These are phyloP conservation scores for Capitella teleta DNA, from an alignment of 1,140 invertebrate species.

Conservation along the genomic window DNA sequence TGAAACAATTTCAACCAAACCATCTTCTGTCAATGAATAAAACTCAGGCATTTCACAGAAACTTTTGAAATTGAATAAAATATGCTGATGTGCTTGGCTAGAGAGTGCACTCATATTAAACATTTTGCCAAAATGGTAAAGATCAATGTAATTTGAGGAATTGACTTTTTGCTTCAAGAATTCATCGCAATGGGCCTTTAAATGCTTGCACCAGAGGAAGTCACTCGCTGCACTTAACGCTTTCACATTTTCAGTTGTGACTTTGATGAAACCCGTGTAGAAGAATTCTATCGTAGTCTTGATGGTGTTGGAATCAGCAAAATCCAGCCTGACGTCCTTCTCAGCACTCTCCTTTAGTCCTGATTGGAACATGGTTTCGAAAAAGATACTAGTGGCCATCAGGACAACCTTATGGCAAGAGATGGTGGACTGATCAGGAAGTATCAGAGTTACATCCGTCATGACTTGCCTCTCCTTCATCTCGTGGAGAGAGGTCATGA, in stretches of 20 bases:
- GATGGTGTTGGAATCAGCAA: too few relatives aligned
- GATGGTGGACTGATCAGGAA: too few relatives aligned
- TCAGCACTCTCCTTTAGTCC: not conserved
- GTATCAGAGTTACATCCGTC: too few relatives aligned
- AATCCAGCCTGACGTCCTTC: not conserved
- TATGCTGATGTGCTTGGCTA: too few relatives aligned
- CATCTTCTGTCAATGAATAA: too few relatives aligned
- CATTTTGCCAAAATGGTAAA: constrained; percentile 3
- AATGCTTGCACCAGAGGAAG: not conserved
- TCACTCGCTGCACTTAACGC: not conserved
- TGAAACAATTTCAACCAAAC: too few relatives aligned
- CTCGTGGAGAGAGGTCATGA: too few relatives aligned
- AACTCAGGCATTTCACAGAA: too few relatives aligned
- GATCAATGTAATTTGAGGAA: not conserved
- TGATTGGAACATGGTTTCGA: not conserved
- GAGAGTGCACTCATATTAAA: too few relatives aligned
- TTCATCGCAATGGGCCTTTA: not conserved
- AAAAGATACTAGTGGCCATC: not conserved
- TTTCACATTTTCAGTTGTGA: constrained; percentile 2
- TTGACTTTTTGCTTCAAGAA: constrained; percentile 1
- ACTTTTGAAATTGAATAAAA: too few relatives aligned
- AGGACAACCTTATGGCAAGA: not conserved
- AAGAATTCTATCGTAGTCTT: not conserved
- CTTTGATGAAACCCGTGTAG: not conserved
- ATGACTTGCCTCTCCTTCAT: too few relatives aligned